phyloP scores from a whole-genome alignment of 1,140 invertebrate genomes.

The Drosophila tani region DNA sequence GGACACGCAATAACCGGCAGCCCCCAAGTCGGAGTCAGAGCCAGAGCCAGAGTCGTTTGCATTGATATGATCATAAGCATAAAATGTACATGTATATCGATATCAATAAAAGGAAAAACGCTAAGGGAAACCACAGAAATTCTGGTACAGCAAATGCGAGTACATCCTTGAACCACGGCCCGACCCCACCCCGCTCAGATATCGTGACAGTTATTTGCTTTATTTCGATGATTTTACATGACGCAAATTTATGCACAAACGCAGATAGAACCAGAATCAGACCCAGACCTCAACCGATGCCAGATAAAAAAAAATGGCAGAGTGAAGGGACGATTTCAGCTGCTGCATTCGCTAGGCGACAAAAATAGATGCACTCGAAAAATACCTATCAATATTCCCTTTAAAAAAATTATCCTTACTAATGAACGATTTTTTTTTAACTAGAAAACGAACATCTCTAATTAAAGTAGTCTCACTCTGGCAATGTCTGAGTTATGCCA shows the following conservation, averaged over 20 bases:
- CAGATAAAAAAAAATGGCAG: slow-evolving; percentile 15
- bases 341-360: slow-evolving; percentile 34
- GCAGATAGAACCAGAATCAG: slow-evolving; percentile 40
- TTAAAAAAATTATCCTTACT: neutral
- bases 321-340: slow-evolving; percentile 4
- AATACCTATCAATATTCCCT: neutral
- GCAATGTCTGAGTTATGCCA: neutral
- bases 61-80: slow-evolving; percentile 75
- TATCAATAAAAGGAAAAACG: slow-evolving; percentile 43
- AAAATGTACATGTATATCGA: slow-evolving; percentile 52
- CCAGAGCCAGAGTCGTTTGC: slow-evolving; percentile 40
- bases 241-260: slow-evolving; percentile 75
- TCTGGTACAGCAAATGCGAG: slow-evolving; percentile 17
- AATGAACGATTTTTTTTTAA: neutral
- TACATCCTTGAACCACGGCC: slow-evolving; percentile 9
- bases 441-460: neutral
- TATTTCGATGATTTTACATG: slow-evolving; percentile 81
- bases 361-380: slow-evolving; percentile 14
- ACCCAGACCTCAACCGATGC: slow-evolving; percentile 10
- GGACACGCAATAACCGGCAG: slow-evolving; percentile 42
- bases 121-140: slow-evolving; percentile 39
- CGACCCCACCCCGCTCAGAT: slow-evolving; percentile 19
- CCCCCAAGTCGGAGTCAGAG: neutral
- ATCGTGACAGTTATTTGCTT: slow-evolving; percentile 76
- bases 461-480: neutral